phyloP scores from a whole-genome alignment of 2,113 vertebrate species.

The Phrynocephalus versicolor region DNA sequence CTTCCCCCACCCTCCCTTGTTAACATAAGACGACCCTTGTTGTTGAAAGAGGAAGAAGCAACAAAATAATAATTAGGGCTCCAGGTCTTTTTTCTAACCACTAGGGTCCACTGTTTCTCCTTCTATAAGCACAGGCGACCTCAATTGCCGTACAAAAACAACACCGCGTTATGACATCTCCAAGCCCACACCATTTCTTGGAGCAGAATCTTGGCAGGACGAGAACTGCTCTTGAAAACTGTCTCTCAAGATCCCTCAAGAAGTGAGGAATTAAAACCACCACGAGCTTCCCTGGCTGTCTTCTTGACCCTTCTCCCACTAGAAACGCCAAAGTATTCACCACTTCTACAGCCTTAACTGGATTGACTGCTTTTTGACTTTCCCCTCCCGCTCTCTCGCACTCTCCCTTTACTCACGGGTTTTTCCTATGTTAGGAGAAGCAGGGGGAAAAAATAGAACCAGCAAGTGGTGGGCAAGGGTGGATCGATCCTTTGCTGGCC shows the following conservation, averaged over 20 bases:
- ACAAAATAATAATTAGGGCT: background rate
- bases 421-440: background rate
- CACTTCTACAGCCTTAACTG: too few species aligned
- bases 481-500: background rate
- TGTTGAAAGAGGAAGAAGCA: background rate
- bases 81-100: background rate
- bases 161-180: background rate
- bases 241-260: background rate
- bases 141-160: background rate
- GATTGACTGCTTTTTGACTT: too few species aligned
- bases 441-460: background rate
- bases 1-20: too few species aligned
- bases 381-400: background rate
- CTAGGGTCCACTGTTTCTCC: background rate
- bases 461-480: too few species aligned
- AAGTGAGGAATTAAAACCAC: background rate
- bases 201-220: too few species aligned
- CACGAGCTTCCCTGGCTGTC: too few species aligned
- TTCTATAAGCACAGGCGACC: background rate
- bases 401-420: background rate
- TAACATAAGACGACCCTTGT: background rate
- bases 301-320: background rate
- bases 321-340: background rate
- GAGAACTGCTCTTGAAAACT: background rate
- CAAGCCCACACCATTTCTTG: background rate